Evolutionary conservation across 2,888 invertebrate species (phyloP).

Genomic region (Gortyna flavago): DNA sequence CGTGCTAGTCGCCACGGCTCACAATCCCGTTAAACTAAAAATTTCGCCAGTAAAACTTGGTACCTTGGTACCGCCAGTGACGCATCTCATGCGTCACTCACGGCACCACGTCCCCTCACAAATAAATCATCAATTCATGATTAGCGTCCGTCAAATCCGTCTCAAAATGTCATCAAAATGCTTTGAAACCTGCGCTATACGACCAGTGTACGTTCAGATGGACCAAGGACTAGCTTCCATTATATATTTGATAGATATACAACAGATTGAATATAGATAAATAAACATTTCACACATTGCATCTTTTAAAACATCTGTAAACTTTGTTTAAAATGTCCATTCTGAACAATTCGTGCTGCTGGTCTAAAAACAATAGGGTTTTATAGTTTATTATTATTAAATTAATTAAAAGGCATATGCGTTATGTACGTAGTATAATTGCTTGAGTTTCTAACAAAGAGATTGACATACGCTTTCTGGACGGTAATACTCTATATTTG

Average conservation of each 20-base stretch:
- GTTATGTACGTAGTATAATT: constrained; percentile 65
- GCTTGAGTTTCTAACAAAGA: constrained; percentile 69
- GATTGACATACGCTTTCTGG: constrained; percentile 68
- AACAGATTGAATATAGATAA: constrained; percentile 58
- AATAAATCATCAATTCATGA: constrained; percentile 74
- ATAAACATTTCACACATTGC: constrained; percentile 57
- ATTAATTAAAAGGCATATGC: constrained; percentile 62
- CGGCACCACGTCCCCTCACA: constrained; percentile 63
- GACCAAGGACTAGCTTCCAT: constrained; percentile 48
- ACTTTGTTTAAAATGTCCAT: constrained; percentile 51
- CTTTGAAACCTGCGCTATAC: constrained; percentile 67
- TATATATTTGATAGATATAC: constrained; percentile 56
- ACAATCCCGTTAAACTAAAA: constrained; percentile 76
- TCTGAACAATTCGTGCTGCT: constrained; percentile 54
- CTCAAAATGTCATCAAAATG: constrained; percentile 72
- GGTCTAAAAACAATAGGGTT: constrained; percentile 54
- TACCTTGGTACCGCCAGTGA: constrained; percentile 69
- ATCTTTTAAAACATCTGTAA: constrained; percentile 53
- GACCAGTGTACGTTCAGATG: constrained; percentile 59
- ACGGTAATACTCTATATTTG: constrained; percentile 68
- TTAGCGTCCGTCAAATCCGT: constrained; percentile 74
- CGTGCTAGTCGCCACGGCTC: constrained; percentile 68
- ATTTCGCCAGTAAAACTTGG: constrained; percentile 78
- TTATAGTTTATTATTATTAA: constrained; percentile 40
- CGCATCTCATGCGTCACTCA: constrained; percentile 76